Evolutionary conservation across 2,113 vertebrate genomes (phyloP), one percentile per base, ranked within the genome.

Genomic region (Bambusicola thoracicus): DNA sequence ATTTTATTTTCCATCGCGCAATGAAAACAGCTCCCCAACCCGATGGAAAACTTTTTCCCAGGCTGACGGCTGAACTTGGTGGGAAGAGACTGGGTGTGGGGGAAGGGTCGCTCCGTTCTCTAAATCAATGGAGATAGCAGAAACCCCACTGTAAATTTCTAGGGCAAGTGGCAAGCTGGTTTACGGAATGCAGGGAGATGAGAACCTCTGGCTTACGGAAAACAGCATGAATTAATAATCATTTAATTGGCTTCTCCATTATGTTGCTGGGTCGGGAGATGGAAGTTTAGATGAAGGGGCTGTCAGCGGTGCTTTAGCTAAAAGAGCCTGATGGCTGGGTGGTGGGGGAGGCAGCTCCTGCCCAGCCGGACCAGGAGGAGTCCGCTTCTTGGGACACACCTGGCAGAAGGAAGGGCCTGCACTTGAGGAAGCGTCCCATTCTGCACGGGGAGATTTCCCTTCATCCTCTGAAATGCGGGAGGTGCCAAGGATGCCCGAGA

Each of bases 191-290:
- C 97, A 88, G 97, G 97, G 98, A 98, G 97, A 97, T 98, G 98
- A 98, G 99, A 98, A 98, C 98, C 97, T 98, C 97, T 97, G 97
- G 98, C 98, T 99, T 99, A 99, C 98, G 98, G 99, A 99, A 99
- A 99, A 98, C 95, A 97, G 96, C 98, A 99, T 99, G 99, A 99
- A 99, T 99, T 99, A 99, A 99, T 99, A 99, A 99, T 99, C 97
- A 98, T 98, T 98, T 98, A 99, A 99, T 99, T 98, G 99, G 98
- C 98, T 99, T 97, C 96, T 98, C 98, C 97, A 98, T 98, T 98
- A 98, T 95, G 98, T 86, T 97, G 95, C 94, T 98, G 98, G 97
- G 97, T 98, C 97, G 97, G 98, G 95, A 98, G 97, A 98, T 98
- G 97, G 97, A 98, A 98, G 98, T 97, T 97, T 95, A 97, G 96